These are phyloP conservation scores for Lanius collurio DNA, from an alignment of 2,113 vertebrate species.

Conservation along the genomic window DNA sequence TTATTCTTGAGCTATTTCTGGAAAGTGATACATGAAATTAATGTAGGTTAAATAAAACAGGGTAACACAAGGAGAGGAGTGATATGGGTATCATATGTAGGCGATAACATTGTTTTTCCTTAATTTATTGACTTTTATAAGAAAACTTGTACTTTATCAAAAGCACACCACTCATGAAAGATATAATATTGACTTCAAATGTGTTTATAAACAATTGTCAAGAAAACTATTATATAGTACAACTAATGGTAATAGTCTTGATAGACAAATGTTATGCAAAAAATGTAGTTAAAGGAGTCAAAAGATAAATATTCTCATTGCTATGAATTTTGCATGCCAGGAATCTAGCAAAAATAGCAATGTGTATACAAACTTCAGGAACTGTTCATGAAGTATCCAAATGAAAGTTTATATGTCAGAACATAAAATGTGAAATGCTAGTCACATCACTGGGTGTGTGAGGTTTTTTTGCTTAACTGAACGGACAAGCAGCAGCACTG, in stretches of 20 bases:
- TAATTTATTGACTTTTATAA: not conserved
- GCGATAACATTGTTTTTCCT: not conserved
- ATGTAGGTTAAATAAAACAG: not conserved
- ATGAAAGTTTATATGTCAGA: not conserved
- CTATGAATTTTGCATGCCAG: not conserved
- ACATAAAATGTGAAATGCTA: not conserved
- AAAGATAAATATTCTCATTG: not conserved
- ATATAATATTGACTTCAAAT: not conserved
- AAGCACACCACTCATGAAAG: not conserved
- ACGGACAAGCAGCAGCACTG: not conserved
- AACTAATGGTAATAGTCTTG: not conserved
- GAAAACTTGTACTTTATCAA: not conserved
- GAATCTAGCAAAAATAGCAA: not conserved
- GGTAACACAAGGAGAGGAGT: not conserved
- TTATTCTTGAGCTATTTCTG: not conserved
- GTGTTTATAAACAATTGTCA: not conserved
- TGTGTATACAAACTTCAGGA: not conserved
- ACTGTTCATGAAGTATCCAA: not conserved
- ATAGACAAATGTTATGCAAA: not conserved
- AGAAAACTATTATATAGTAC: not conserved
- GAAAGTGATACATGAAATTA: not conserved
- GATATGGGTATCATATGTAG: not conserved
- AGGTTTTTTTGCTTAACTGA: not conserved
- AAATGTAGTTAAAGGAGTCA: not conserved
- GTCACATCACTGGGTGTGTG: not conserved